These are phyloP conservation scores for Arctia plantaginis DNA, from an alignment of 2,888 invertebrate species.

Conservation along the genomic window DNA sequence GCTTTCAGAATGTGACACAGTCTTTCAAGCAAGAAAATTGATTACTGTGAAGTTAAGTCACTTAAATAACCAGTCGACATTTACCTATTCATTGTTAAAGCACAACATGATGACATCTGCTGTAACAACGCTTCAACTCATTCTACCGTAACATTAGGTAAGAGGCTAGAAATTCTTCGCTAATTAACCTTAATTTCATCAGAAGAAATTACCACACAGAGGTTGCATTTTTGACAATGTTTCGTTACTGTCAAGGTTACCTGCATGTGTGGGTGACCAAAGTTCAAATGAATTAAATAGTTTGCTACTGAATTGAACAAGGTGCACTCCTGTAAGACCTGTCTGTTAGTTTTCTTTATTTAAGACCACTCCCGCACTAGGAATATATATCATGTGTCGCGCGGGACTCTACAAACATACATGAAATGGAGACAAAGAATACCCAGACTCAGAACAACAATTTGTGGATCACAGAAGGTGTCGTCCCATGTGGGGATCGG, in stretches of 20 bases:
- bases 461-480: too few species aligned
- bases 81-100: not conserved
- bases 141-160: slow-evolving; percentile 3
- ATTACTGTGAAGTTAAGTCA: not conserved
- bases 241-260: not conserved
- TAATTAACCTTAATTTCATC: slow-evolving; percentile 6
- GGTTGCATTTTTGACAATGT: not conserved
- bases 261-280: not conserved
- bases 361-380: too few species aligned
- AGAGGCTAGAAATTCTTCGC: not conserved
- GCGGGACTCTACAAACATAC: too few species aligned
- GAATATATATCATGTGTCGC: too few species aligned
- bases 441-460: too few species aligned
- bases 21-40: not conserved
- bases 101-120: slow-evolving; percentile 3
- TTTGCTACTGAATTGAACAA: not conserved
- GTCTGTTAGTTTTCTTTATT: too few species aligned
- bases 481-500: too few species aligned
- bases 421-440: too few species aligned
- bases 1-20: not conserved
- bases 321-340: too few species aligned
- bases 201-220: not conserved
- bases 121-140: not conserved
- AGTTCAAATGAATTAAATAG: not conserved
- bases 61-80: not conserved